Evolutionary conservation across 2,888 invertebrate genomes (phyloP).

Genomic region (Myopa testacea): DNA sequence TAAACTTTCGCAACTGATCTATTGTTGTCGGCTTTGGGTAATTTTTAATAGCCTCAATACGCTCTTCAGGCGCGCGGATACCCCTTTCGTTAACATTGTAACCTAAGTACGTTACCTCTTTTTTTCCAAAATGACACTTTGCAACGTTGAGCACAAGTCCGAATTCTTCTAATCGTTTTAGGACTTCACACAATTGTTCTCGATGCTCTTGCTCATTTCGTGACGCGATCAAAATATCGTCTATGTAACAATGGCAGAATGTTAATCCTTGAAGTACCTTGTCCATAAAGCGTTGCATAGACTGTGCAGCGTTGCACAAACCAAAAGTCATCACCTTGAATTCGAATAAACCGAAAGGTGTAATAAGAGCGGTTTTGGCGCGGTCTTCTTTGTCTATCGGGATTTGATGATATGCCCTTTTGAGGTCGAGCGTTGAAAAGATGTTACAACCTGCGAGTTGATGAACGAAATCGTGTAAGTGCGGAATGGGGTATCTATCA

Average conservation of each 20-base stretch:
- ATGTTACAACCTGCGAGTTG: constrained; percentile 40
- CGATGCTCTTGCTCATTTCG: constrained; percentile 24
- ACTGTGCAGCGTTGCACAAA: constrained; percentile 58
- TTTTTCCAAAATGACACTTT: not conserved
- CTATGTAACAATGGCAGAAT: constrained; percentile 48
- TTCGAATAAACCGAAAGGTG: constrained; percentile 52
- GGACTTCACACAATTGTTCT: constrained; percentile 14
- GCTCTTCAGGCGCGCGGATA: not conserved
- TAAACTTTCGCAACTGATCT: constrained; percentile 34
- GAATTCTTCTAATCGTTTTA: not conserved
- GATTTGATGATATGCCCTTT: too few relatives aligned
- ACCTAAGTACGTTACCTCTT: too few relatives aligned
- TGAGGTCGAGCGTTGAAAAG: constrained; percentile 47
- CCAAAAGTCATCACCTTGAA: constrained; percentile 57
- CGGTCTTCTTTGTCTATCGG: constrained; percentile 20
- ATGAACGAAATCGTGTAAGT: constrained; percentile 25
- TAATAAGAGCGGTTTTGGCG: constrained; percentile 36
- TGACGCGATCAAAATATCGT: constrained; percentile 37
- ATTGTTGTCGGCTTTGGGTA: constrained; percentile 21
- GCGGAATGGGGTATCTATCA: not conserved
- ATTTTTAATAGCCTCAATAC: constrained; percentile 20
- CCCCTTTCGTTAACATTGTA: not conserved
- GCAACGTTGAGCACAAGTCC: constrained; percentile 2
- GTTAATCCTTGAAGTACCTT: constrained; percentile 47
- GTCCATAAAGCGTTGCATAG: constrained; percentile 60